Base-by-base conservation (phyloP, 2,888 invertebrate genomes). In the Sympetrum striolatum region DNA sequence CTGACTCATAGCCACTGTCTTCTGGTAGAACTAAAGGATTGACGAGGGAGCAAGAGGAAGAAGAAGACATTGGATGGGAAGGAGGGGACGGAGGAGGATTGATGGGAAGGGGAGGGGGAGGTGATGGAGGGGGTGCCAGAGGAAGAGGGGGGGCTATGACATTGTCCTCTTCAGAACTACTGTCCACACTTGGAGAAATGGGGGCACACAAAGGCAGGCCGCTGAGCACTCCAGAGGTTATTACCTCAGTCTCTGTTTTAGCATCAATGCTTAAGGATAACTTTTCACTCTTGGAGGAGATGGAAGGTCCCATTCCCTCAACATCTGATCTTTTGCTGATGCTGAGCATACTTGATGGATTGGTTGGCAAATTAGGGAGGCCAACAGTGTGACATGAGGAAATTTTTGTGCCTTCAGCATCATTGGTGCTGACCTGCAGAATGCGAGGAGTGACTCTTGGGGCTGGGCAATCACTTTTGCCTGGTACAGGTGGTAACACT, bases 1-100 rank as follows among this genome's bases (percentile, higher is more conserved):
- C 92, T 2, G 92, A 92, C 91, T 93, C 93, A 91, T 93, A 93
- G 91, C 92, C 92, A 90, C 91, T 91, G 81, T 92, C 92, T 25
- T 91, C 91, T 6, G 91, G 90, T 35, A 90, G 91, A 39, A 86
- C 39, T 58, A 86, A 39, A n/a, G 60, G 60, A 4, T 64, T 86
- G 12, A 37, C 86, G 8, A 86, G 58, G 37, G 86, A 86, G 22
- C 58, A 86, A n/a, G 86, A 86, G 8, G 86, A 60, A 6, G 86
- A 86, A 6, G 86, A 86, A 22, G 86, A 86, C 15, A 60, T 86
- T 8, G 86, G 58, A n/a, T 86, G 86, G 4, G 86, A 60, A 0
- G 86, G 86, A 39, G 86, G 86, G 5, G 86, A 86, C 0, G 86
- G 86, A 2, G 86, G 86, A 8, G 86, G 86, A 37, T 86, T 35